Evolutionary conservation across 2,888 invertebrate genomes (phyloP).

Genomic region (Caenorhabditis angaria): DNA sequence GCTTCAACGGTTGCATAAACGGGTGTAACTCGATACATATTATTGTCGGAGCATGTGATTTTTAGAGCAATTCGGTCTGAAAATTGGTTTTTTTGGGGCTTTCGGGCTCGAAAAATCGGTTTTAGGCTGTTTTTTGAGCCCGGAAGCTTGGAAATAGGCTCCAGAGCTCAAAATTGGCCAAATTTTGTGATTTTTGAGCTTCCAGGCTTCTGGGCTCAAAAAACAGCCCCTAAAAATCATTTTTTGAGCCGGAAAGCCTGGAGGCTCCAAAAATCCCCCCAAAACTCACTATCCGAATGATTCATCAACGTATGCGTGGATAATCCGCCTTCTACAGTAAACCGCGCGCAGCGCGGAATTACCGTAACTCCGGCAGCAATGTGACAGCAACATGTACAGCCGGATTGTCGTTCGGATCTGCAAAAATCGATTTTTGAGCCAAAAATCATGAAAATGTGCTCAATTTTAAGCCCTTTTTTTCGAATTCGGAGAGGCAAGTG

Average conservation of each 20-base stretch:
- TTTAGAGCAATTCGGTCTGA: conserved; percentile 64
- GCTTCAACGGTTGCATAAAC: conserved; percentile 67
- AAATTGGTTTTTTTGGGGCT: neutral
- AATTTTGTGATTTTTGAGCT: too few relatives aligned
- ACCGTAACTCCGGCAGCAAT: conserved; percentile 51
- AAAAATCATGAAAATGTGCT: too few relatives aligned
- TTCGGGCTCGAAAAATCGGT: neutral
- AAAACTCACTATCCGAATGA: conserved; percentile 42
- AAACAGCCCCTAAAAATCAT: too few relatives aligned
- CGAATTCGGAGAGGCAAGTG: too few relatives aligned
- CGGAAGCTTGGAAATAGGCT: neutral
- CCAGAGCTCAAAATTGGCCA: neutral
- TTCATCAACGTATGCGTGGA: conserved; percentile 53
- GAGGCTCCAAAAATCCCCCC: too few relatives aligned
- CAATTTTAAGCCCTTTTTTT: too few relatives aligned
- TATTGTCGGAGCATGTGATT: conserved; percentile 69
- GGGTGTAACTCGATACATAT: conserved; percentile 66
- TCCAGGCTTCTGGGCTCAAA: too few relatives aligned
- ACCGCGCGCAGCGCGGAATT: conserved; percentile 44
- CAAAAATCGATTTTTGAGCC: conserved; percentile 3
- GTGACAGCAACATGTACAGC: conserved; percentile 53
- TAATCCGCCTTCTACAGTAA: conserved; percentile 48
- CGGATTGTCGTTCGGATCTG: conserved; percentile 50
- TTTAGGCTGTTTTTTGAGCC: too few relatives aligned
- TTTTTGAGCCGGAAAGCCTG: too few relatives aligned